These are phyloP conservation scores for Dreissena polymorpha DNA, from an alignment of 1,140 invertebrate species.

Conservation along the genomic window DNA sequence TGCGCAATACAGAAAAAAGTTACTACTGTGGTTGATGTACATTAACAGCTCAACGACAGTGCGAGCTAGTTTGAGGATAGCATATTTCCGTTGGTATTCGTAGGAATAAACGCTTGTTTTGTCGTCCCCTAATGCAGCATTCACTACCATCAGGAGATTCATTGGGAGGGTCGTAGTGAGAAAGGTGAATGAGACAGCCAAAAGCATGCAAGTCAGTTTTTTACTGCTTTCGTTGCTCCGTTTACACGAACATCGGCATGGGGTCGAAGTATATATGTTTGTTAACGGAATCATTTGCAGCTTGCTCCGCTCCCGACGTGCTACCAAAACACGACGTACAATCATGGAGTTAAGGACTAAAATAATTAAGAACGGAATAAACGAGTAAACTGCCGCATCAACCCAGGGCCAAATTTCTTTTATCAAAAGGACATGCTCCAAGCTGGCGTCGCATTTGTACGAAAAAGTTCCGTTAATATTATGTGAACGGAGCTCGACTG, in stretches of 20 bases:
- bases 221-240: slow-evolving; percentile 27
- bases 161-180: slow-evolving; percentile 76
- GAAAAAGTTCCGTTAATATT: not conserved
- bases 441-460: slow-evolving; percentile 48
- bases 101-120: too few relatives aligned
- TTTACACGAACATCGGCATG: not conserved
- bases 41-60: slow-evolving; percentile 72
- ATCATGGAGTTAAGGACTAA: slow-evolving; percentile 73
- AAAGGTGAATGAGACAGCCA: slow-evolving; percentile 76
- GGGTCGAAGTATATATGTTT: too few relatives aligned
- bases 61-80: slow-evolving; percentile 40
- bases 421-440: slow-evolving; percentile 62
- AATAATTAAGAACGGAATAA: slow-evolving; percentile 72
- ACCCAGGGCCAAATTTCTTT: slow-evolving; percentile 74
- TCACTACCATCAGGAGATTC: slow-evolving; percentile 54
- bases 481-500: slow-evolving; percentile 50
- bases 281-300: not conserved
- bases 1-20: slow-evolving; percentile 78
- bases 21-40: slow-evolving; percentile 78
- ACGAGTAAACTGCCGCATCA: slow-evolving; percentile 75
- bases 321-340: slow-evolving; percentile 60
- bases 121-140: too few relatives aligned
- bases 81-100: too few relatives aligned
- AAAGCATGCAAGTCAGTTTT: slow-evolving; percentile 73
- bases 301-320: slow-evolving; percentile 46